These are phyloP conservation scores for Pachycephala philippinensis DNA, from an alignment of 2,113 vertebrate species.

Conservation along the genomic window DNA sequence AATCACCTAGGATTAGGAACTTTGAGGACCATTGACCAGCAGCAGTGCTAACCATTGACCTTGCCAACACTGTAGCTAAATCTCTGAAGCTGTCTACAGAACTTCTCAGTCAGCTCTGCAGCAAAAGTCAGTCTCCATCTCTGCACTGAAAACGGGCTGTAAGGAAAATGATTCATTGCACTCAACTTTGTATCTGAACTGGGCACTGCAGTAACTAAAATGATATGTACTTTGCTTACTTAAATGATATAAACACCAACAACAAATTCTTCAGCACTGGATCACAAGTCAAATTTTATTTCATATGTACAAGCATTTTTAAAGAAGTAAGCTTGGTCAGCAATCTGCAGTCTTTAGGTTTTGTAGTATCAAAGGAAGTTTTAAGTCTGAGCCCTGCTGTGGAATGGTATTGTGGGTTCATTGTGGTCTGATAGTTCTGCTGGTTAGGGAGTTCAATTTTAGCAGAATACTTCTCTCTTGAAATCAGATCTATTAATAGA, in stretches of 20 bases:
- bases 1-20: background rate
- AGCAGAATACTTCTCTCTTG: background rate
- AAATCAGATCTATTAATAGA: background rate
- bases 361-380: background rate
- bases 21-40: background rate
- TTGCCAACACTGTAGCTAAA: background rate
- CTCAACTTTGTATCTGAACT: background rate
- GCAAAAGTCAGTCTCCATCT: background rate
- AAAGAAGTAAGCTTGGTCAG: background rate
- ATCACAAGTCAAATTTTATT: background rate
- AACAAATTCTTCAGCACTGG: background rate
- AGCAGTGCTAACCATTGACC: background rate
- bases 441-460: background rate
- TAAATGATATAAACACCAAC: accelerated
- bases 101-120: background rate
- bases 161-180: background rate
- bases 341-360: background rate
- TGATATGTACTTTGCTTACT: background rate
- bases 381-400: background rate
- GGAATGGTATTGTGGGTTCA: background rate
- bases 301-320: background rate
- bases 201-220: background rate
- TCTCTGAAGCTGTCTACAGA: background rate
- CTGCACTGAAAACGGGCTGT: background rate
- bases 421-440: background rate